Evolutionary conservation across 2,797 vertebrate species (phyloP), one percentile per base, ranked within the genome.

Genomic region (Chiloscyllium punctatum): DNA sequence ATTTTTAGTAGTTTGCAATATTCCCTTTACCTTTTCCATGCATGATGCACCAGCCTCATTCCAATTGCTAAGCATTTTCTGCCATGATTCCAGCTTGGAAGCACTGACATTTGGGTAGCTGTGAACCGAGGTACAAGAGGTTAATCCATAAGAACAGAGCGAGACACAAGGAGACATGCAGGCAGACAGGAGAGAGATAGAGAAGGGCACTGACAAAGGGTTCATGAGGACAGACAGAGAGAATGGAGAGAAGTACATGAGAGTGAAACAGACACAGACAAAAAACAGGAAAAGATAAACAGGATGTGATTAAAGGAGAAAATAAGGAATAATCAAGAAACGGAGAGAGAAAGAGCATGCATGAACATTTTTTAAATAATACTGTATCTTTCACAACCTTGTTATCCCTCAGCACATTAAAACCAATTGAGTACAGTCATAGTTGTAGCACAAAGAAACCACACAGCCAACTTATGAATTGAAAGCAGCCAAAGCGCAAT

Each of bases 21-120:
- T 42, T 62, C n/a, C 37, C 42, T 96, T 96, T 87, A 98, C 98
- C 97, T 98, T 97, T 95, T 95, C 98, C 95, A 90, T 97, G 96
- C 98, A 98, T 95, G 98, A 97, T 27, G 97, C 98, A 96, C 97
- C 98, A 96, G 97, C 96, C 94, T 97, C 97, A 94, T 98, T 98
- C 98, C 98, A 98, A 96, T 98, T 98, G 96, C 97, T 98, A 95
- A 98, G 97, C 95, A 98, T 96, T 96, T 98, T 97, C 97, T 97
- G 97, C 95, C 98, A 96, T 95, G 98, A 97, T 84, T 98, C 98
- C 25, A 97, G 97, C 96, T 97, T 97, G 30, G 96, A 96, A 0
- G 97, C 86, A 96, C 96, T 97, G 92, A 97, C 96, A 96, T 97
- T 97, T 51, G 97, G 97, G 96, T 97, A 98, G 90, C 98, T 98